Base-by-base conservation (phyloP, 2,113 vertebrate genomes). In the Aleadryas rufinucha region DNA sequence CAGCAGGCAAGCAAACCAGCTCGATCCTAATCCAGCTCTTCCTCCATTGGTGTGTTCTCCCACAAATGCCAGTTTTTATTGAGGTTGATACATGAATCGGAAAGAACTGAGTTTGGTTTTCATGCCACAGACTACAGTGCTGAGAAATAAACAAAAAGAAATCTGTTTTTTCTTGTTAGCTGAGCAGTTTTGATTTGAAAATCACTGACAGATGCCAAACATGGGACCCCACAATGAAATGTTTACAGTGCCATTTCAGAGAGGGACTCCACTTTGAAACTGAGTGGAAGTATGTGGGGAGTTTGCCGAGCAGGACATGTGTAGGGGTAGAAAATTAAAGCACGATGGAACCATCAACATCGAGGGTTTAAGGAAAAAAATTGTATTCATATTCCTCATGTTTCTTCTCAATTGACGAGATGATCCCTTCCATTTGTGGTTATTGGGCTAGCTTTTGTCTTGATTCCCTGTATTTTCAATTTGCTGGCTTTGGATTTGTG, bases 391-490 rank as follows among this genome's bases (percentile, higher is more conserved):
- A 93, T 95, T 97, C n/a, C 93, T 96, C 86, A 79, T 95, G 83
- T 96, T 96, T 95, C 92, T 61, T 92, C 57, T 93, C 88, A 76
- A 75, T 76, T 96, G 95, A 95, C 95, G 81, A 92, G 77, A 94
- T 94, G 85, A 96, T 93, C 92, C 95, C 83, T 94, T 91, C 72
- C 90, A 87, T 91, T 92, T 94, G 96, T 49, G 95, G 90, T 96
- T 96, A 84, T 95, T 90, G 80, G 64, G 39, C 64, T 71, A 89
- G 53, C 80, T 94, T 94, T 97, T 96, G 83, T 94, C 90, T 90
- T 86, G 83, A 93, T 94, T 93, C 71, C 45, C 44, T 64, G 41
- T 93, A 93, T 95, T 96, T 94, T 93, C 64, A 71, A 37, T 92
- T 90, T 82, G 41, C 80, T 49, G 68, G 68, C 52, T 94, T 89